A percentile compares a stretch with the other conserved stretches of the same genome.
Evolutionary conservation across 2,797 vertebrate species (phyloP).

Genomic region (Acipenser transmontanus): DNA sequence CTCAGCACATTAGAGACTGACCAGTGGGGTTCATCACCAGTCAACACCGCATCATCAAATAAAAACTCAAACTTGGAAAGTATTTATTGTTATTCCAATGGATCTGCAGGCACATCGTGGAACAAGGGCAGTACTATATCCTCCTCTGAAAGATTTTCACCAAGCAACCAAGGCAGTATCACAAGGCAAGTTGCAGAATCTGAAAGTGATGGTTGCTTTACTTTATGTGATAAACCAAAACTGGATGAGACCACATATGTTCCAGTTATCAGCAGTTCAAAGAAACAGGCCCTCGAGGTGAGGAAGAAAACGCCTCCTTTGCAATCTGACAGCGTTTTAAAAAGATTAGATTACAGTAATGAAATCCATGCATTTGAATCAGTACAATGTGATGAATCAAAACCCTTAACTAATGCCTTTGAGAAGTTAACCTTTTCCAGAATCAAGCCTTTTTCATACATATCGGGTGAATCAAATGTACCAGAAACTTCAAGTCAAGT

Average conservation of each 20-base stretch:
- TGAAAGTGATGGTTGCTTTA: constrained; percentile 36
- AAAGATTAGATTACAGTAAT: constrained; percentile 8
- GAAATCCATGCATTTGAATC: background rate
- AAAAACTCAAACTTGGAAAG: background rate
- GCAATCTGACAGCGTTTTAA: constrained; percentile 15
- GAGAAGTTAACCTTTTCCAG: constrained; percentile 20
- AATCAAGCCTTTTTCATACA: background rate
- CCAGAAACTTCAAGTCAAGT: background rate
- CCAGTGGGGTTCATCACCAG: constrained; percentile 9
- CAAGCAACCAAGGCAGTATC: background rate
- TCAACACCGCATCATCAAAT: background rate
- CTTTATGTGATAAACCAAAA: constrained; percentile 36
- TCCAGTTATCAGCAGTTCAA: constrained; percentile 49
- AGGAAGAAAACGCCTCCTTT: constrained; percentile 25
- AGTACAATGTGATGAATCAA: constrained; percentile 5
- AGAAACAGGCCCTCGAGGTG: constrained; percentile 25
- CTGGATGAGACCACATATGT: constrained; percentile 59
- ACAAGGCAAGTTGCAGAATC: constrained; percentile 21
- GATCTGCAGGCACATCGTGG: constrained; percentile 13
- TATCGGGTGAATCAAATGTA: background rate
- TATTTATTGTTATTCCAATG: constrained; percentile 2
- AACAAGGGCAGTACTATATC: constrained; percentile 6
- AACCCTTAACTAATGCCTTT: constrained; percentile 24
- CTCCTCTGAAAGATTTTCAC: constrained; percentile 12
- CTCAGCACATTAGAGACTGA: constrained; percentile 58